A percentile compares a stretch with the other conserved stretches of the same genome.
phyloP scores from a whole-genome alignment of 2,113 vertebrate species.

The Hydropotes inermis region DNA sequence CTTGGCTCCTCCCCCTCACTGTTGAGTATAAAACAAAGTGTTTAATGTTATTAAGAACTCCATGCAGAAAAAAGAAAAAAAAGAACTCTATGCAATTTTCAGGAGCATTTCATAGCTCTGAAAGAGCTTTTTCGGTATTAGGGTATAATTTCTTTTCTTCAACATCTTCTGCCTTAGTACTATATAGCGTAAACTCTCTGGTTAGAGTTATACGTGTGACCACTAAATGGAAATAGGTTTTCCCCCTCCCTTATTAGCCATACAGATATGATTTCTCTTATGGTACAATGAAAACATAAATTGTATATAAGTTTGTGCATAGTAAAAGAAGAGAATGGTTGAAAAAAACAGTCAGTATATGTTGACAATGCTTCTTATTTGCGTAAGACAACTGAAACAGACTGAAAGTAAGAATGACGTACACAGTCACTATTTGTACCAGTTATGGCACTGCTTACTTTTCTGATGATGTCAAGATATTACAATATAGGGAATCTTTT shows the following conservation, averaged over 20 bases:
- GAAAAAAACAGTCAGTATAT: background rate
- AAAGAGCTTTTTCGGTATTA: background rate
- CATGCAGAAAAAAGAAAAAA: background rate
- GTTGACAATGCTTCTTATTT: background rate
- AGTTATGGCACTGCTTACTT: background rate
- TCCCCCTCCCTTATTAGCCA: background rate
- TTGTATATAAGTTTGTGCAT: background rate
- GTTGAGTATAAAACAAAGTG: background rate
- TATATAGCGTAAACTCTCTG: background rate
- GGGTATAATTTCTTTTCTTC: background rate
- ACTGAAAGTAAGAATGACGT: background rate
- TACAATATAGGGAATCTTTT: background rate
- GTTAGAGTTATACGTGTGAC: background rate
- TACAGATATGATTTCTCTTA: constrained; percentile 38
- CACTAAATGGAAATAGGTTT: background rate
- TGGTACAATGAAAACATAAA: constrained; percentile 29
- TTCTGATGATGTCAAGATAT: background rate
- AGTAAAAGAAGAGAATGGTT: constrained; percentile 30
- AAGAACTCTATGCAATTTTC: background rate
- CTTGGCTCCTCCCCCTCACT: background rate
- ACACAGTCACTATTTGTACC: background rate
- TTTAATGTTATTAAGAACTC: background rate
- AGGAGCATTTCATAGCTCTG: background rate
- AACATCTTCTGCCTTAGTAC: background rate
- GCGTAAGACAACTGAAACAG: background rate